Conservation (phyloP, 2,888 invertebrate species). For the Palloptera scutellata region DNA sequence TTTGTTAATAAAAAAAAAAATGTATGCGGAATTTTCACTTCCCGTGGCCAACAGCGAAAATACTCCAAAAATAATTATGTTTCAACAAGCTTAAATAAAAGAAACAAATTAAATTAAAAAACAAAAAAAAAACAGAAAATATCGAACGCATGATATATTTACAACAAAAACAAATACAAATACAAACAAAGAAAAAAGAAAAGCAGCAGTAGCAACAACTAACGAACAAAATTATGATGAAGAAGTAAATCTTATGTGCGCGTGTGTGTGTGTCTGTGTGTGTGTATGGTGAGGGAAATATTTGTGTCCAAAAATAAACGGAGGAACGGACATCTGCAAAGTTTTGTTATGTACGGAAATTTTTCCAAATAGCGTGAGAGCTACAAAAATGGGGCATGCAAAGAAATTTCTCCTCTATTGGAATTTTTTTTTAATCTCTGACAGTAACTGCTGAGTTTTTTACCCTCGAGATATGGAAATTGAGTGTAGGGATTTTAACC, state of each 20-base stretch:
- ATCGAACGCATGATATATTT: too few species aligned
- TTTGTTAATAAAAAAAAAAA: not conserved
- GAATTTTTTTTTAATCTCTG: too few species aligned
- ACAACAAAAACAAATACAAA: too few species aligned
- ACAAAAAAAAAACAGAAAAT: not conserved
- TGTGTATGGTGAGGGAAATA: not conserved
- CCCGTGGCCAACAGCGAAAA: constrained; percentile 1
- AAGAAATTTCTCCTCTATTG: too few species aligned
- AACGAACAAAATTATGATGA: not conserved
- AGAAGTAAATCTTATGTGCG: not conserved
- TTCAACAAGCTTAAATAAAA: constrained; percentile 10
- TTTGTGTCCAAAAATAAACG: constrained; percentile 19
- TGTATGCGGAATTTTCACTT: constrained; percentile 9
- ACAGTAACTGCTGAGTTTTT: too few species aligned
- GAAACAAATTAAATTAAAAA: not conserved
- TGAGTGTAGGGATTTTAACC: too few species aligned
- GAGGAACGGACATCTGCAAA: constrained; percentile 17
- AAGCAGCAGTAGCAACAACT: too few species aligned
- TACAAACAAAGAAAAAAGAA: too few species aligned
- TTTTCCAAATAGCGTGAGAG: too few species aligned
- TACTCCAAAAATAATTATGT: constrained; percentile 23
- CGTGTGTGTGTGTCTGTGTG: too few species aligned
- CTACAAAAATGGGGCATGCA: too few species aligned
- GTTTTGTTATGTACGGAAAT: not conserved
- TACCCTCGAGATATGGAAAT: too few species aligned